Evolutionary conservation across 2,113 vertebrate genomes (phyloP), one percentile per base, ranked within the genome.

Genomic region (Misgurnus mizolepis): DNA sequence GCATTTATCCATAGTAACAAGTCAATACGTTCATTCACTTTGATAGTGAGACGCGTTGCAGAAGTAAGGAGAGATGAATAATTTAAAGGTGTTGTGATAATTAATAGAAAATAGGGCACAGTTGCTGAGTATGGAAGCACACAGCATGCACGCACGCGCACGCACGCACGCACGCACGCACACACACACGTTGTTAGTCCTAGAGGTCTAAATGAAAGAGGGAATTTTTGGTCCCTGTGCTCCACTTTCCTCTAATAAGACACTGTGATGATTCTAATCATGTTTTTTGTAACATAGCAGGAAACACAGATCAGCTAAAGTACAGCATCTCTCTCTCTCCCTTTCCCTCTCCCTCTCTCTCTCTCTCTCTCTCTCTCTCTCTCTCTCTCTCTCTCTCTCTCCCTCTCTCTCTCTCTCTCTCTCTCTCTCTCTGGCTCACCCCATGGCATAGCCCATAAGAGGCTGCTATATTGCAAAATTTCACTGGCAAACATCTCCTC

Each of bases 11-110:
- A 40, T 12, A 67, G 58, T 45, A 43, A 80, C 62, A 83, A 75
- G 27, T n/a, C 27, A 41, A 45, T 56, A 7, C 2, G 45, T 86
- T 87, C 58, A 84, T 87, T 91, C 90, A 67, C 84, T 90, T 89
- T 90, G 87, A 91, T 88, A 79, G 78, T n/a, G n/a, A 45, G 67
- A 40, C 34, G 41, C 45, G 58, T 18, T 27, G 17, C 79, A 82
- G 68, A 75, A 34, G 27, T 34, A 34, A 67, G 80, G 41, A 80
- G 78, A 68, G 0, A 12, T 89, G 80, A 88, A 88, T 90, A 85
- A 90, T 91, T 88, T 60, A 89, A 62, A n/a, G 17, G 9, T 61
- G 67, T 65, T 72, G 50, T 50, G 77, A 73, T 41, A 71, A 17
- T 84, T 81, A 65, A 65, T 62, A 6, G 43, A 68, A 70, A 14